Evolutionary conservation across 30 jellyfish, hydroid and myxozoan species (phyloP).

Genomic region (Pseudorhiza aurosa): DNA sequence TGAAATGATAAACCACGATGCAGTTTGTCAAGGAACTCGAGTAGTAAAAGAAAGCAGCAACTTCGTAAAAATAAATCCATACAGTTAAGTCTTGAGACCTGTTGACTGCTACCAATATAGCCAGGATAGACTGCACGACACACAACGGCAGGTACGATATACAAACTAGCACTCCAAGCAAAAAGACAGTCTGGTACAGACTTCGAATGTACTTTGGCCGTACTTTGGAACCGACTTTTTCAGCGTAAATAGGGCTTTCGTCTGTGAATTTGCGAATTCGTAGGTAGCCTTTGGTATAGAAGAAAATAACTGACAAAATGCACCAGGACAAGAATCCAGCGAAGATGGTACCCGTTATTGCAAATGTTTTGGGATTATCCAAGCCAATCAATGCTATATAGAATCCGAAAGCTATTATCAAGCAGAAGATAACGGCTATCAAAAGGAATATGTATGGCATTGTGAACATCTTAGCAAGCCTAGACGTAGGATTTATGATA

Average conservation of each 20-base stretch:
- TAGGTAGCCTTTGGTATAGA: background rate
- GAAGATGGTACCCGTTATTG: background rate
- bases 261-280: background rate
- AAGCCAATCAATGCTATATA: background rate
- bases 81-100: background rate
- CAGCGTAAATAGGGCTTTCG: background rate
- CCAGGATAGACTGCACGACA: background rate
- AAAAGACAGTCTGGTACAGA: conserved; percentile 4
- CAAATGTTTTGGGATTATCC: background rate
- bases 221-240: background rate
- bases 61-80: background rate
- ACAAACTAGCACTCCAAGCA: background rate
- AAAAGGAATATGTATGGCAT: background rate
- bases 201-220: conserved; percentile 10
- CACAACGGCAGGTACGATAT: background rate
- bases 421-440: background rate
- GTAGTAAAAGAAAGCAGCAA: background rate
- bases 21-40: background rate
- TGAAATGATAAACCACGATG: background rate
- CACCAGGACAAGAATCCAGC: background rate
- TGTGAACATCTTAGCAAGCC: background rate
- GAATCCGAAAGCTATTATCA: background rate
- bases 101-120: background rate
- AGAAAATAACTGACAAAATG: background rate
- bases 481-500: background rate